These are phyloP conservation scores for Ranitomeya imitator DNA, from an alignment of 2,113 vertebrate species.

Conservation along the genomic window DNA sequence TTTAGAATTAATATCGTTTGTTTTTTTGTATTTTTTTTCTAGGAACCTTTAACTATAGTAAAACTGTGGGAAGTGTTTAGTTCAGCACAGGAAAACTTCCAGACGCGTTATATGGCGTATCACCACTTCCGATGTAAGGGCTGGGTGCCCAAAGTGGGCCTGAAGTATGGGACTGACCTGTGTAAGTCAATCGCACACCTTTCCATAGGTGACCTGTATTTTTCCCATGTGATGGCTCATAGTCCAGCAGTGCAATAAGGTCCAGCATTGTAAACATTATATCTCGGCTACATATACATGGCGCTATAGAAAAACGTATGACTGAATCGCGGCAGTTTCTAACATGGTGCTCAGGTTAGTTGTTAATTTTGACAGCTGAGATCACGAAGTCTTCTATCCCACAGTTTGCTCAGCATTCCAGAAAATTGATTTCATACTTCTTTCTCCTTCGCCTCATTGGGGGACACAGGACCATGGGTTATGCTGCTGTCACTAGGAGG, in stretches of 20 bases:
- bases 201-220: neutral
- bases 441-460: too few species aligned
- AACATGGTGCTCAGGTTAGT: neutral
- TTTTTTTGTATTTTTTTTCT: slow-evolving; percentile 38
- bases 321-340: too few species aligned
- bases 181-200: slow-evolving; percentile 73
- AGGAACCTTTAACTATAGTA: slow-evolving; percentile 79
- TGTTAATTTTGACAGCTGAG: neutral
- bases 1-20: neutral
- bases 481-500: too few species aligned
- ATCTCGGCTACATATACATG: too few species aligned
- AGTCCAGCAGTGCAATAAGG: too few species aligned
- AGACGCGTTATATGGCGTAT: slow-evolving; percentile 83
- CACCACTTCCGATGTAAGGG: slow-evolving; percentile 89
- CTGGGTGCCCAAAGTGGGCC: slow-evolving; percentile 91
- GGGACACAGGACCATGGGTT: too few species aligned
- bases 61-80: slow-evolving; percentile 83
- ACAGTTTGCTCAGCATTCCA: too few species aligned
- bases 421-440: too few species aligned
- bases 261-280: too few species aligned
- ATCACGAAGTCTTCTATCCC: too few species aligned
- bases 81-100: slow-evolving; percentile 76
- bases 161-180: slow-evolving; percentile 91
- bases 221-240: neutral
- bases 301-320: too few species aligned